Conservation (phyloP, 2,113 vertebrate genomes). For the cattle (Bos taurus) region DNA sequence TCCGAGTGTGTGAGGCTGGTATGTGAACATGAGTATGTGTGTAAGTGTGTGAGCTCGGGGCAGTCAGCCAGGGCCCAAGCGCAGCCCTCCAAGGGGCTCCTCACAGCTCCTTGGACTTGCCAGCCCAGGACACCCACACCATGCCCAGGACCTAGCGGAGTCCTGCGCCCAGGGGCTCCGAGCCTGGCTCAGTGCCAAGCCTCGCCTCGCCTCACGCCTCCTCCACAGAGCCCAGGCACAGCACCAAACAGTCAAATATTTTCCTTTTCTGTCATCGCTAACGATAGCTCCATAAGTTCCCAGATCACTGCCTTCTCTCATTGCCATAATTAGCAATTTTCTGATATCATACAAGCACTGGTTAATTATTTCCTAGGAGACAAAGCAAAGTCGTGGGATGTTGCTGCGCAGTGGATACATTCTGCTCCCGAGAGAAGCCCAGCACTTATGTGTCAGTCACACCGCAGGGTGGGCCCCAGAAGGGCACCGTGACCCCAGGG, state of each 20-base stretch:
- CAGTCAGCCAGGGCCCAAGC: background rate
- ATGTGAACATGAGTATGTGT: background rate
- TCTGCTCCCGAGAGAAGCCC: background rate
- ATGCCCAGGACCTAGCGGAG: fast-evolving
- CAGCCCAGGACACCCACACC: fast-evolving
- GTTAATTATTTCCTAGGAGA: conserved; percentile 53
- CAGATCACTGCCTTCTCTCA: background rate
- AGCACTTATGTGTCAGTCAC: background rate
- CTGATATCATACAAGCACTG: conserved; percentile 27
- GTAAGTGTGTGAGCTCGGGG: background rate
- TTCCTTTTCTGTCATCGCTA: conserved; percentile 29
- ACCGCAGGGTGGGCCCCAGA: background rate
- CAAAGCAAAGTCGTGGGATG: background rate
- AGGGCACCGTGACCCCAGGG: background rate
- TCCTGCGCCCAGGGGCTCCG: background rate
- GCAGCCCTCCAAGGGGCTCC: background rate
- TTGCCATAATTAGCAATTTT: conserved; percentile 49
- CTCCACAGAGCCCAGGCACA: background rate
- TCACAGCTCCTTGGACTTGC: background rate
- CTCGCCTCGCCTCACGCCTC: fast-evolving
- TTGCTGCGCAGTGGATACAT: background rate
- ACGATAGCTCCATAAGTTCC: background rate
- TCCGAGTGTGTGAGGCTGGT: background rate
- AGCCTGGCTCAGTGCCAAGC: fast-evolving
- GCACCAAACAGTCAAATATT: conserved; percentile 1